Evolutionary conservation across 1,140 invertebrate genomes (phyloP).

Genomic region (Aphaenogaster floridana): DNA sequence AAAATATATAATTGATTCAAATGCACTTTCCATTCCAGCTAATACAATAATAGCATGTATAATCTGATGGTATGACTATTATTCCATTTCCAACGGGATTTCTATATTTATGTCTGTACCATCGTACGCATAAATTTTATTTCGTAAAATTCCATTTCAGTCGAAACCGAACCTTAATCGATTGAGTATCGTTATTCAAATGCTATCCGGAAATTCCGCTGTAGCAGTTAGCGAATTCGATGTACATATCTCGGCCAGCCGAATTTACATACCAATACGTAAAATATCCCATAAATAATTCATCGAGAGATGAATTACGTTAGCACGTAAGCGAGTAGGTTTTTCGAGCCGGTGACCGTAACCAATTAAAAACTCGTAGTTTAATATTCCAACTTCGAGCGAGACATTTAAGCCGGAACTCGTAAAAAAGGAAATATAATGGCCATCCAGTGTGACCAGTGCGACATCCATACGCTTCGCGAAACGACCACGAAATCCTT

Average conservation of each 20-base stretch:
- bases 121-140: slow-evolving; percentile 20
- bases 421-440: neutral
- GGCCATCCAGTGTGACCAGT: neutral
- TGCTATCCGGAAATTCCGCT: slow-evolving; percentile 33
- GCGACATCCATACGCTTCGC: slow-evolving; percentile 19
- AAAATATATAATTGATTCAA: slow-evolving; percentile 2
- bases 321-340: neutral
- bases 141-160: slow-evolving; percentile 15
- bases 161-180: slow-evolving; percentile 13
- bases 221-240: slow-evolving; percentile 34
- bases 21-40: neutral
- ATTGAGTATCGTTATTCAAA: slow-evolving; percentile 34
- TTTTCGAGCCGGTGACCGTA: slow-evolving; percentile 21
- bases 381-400: slow-evolving; percentile 32
- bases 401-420: slow-evolving; percentile 11
- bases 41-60: neutral
- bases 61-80: neutral
- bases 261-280: slow-evolving; percentile 46
- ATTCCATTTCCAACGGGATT: slow-evolving; percentile 7
- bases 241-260: slow-evolving; percentile 17
- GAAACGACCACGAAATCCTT: slow-evolving; percentile 51
- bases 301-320: slow-evolving; percentile 44
- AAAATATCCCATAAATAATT: slow-evolving; percentile 56
- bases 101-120: neutral
- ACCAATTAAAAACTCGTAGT: slow-evolving; percentile 7